Evolutionary conservation across 2,888 invertebrate genomes (phyloP), one percentile per base, ranked within the genome.

Genomic region (Zaprionus lineosus): DNA sequence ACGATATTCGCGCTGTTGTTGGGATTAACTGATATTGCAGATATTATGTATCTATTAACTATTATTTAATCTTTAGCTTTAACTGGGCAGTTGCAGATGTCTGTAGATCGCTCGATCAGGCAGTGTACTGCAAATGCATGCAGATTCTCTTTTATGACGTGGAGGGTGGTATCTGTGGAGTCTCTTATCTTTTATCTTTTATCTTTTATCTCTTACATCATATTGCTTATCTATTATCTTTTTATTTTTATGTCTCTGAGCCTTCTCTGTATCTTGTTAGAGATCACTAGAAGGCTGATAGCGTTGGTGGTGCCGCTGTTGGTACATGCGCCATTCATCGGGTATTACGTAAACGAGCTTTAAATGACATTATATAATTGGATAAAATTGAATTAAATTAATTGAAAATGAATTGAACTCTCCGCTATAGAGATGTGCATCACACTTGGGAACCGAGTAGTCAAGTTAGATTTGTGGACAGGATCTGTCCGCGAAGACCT

Each of bases 321-420:
- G 89, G 81, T 90, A 89, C 69, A 89, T 89, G 87, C 89, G 88
- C 89, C 90, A 89, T 87, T 90, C 90, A 73, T 90, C 89, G 79
- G 90, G 90, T 82, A 90, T 89, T 74, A 89, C 88, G 87, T 90
- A 90, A 83, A 90, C 88, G 73, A 90, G 89, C 90, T 90, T 89
- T 71, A 78, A 87, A 85, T 70, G 82, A 77, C 59, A 78, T 64
- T 63, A 58, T 73, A 57, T 40, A 83, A 83, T 84, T 70, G 43
- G 55, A 71, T 51, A 65, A 59, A 31, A n/a, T n/a, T n/a, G 39
- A 67, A 43, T 57, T 50, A 28, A 40, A 71, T 70, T 66, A 59
- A 50, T 64, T 34, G 77, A 57, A 53, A 46, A 36, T 44, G 47
- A 62, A 53, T 29, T 31, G 4, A 56, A 41, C 39, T 41, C n/a